Evolutionary conservation across 2,797 vertebrate genomes (phyloP).

Genomic region (Thunnus albacares): DNA sequence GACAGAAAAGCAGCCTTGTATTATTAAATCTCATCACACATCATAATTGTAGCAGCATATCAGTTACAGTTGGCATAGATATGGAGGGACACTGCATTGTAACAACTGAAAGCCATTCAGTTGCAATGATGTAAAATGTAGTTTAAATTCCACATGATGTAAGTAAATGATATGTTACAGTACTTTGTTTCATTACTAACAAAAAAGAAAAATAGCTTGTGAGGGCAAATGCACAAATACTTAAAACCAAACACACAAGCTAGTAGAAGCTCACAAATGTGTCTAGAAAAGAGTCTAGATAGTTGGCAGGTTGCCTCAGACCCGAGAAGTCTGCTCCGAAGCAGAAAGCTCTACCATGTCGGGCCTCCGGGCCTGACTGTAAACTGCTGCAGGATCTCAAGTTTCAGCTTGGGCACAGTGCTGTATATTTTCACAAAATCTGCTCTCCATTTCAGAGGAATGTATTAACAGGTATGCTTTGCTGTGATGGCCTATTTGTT

Average conservation of each 20-base stretch:
- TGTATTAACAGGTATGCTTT: slow-evolving; percentile 66
- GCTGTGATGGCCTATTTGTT: slow-evolving; percentile 38
- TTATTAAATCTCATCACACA: neutral
- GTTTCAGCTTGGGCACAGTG: neutral
- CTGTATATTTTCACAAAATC: slow-evolving; percentile 10
- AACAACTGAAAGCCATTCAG: neutral
- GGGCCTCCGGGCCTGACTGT: neutral
- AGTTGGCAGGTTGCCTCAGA: neutral
- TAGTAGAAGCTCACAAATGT: neutral
- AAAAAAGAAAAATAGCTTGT: neutral
- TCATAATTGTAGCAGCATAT: neutral
- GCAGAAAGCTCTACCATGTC: neutral
- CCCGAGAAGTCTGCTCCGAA: neutral
- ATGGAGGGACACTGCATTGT: neutral
- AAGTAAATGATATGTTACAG: too few species aligned
- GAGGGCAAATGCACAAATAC: neutral
- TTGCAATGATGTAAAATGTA: neutral
- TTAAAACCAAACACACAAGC: neutral
- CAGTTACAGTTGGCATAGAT: neutral
- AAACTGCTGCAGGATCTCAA: neutral
- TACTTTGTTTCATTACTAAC: too few species aligned
- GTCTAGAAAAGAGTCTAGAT: neutral
- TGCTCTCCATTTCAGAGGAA: slow-evolving; percentile 57
- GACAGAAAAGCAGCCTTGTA: neutral
- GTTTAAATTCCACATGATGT: neutral